Conservation (phyloP, 2,888 invertebrate genomes). For the Mystacides longicornis region DNA sequence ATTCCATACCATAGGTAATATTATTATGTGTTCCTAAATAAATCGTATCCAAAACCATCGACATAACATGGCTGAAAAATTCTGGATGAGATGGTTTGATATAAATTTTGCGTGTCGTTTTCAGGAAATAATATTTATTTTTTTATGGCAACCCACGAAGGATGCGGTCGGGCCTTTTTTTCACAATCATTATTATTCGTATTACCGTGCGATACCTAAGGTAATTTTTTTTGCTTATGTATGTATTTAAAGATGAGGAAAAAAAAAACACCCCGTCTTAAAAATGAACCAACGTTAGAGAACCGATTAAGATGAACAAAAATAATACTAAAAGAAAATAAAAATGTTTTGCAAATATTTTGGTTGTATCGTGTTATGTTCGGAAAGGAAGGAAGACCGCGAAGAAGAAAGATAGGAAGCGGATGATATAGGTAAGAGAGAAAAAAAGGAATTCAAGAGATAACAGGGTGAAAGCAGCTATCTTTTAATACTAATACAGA, state of each 20-base stretch:
- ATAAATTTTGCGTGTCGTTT: neutral
- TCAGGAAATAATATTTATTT: neutral
- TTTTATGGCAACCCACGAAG: neutral
- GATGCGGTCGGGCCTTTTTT: neutral
- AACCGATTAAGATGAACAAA: neutral
- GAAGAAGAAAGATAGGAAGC: neutral
- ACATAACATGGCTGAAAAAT: no score
- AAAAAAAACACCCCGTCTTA: neutral
- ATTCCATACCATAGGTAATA: no score
- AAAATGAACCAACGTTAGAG: neutral
- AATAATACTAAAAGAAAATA: neutral
- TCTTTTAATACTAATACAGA: no score
- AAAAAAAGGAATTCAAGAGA: neutral
- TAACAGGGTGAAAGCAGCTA: neutral
- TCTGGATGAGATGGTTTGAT: neutral
- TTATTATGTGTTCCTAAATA: no score
- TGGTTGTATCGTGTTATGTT: neutral
- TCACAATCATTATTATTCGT: neutral
- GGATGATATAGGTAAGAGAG: neutral
- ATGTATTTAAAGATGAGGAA: no score
- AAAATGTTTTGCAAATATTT: conserved; percentile 1
- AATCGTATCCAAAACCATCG: no score
- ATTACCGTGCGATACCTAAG: neutral
- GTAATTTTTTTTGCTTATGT: neutral
- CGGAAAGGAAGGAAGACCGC: neutral